Conservation (phyloP, 1,140 invertebrate genomes). For the Formica exsecta region DNA sequence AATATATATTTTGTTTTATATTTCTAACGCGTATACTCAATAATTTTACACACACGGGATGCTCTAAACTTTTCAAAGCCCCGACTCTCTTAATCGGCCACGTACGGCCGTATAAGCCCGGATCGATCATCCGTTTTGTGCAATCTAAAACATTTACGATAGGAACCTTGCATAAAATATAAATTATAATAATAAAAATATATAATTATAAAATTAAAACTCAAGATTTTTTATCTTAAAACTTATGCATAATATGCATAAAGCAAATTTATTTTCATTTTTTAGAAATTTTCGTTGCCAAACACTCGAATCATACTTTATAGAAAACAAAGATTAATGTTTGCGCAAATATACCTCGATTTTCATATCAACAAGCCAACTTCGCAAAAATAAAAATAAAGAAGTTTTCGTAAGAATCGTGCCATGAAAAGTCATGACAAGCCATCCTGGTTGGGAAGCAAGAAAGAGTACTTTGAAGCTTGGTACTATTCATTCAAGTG, state of each 20-base stretch:
- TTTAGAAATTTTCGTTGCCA: background rate
- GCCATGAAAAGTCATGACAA: conserved; percentile 41
- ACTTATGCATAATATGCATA: background rate
- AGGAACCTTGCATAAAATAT: too few species aligned
- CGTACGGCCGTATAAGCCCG: too few species aligned
- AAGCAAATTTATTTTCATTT: background rate
- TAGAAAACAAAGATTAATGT: background rate
- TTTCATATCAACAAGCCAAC: conserved; percentile 25
- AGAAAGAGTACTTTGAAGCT: conserved; percentile 57
- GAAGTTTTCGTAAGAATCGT: conserved; percentile 53
- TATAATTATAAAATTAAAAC: background rate
- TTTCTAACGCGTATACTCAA: background rate
- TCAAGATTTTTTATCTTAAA: background rate
- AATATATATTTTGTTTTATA: conserved; percentile 8
- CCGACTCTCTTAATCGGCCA: too few species aligned
- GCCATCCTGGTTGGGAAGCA: conserved; percentile 28
- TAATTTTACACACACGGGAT: too few species aligned
- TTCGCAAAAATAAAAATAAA: conserved; percentile 39
- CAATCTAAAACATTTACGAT: too few species aligned
- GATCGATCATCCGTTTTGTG: too few species aligned
- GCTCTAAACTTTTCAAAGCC: too few species aligned
- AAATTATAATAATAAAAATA: too few species aligned
- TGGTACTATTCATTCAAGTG: conserved; percentile 52
- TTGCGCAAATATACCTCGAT: background rate
- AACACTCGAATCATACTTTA: background rate